Evolutionary conservation across 2,797 vertebrate genomes (phyloP), one percentile per base, ranked within the genome.

Genomic region (Centropyge bicolor): DNA sequence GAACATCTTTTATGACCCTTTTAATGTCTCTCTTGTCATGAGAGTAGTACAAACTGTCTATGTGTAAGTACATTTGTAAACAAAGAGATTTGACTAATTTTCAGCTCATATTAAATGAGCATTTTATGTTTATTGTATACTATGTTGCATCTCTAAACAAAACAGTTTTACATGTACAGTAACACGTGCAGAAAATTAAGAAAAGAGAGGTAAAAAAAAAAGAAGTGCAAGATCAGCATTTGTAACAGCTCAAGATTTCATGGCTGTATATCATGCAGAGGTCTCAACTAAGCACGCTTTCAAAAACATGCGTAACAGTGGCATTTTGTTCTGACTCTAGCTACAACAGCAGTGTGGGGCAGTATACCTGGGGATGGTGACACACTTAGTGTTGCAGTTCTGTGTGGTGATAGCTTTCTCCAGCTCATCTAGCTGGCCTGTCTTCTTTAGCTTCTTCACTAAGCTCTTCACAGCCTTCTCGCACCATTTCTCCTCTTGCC

Each of bases 401-500:
- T 99, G 98, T 83, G 97, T 98, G 74, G 97, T 98, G 93, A 99
- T 98, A 46, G 98, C 98, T 91, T 99, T 99, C 94, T 99, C 98
- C 82, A 99, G 96, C 93, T 99, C 98, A 78, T 99, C 98, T 77
- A 99, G 95, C 89, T 99, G 98, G 76, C 98, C 98, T 0, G 98
- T 99, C 91, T 99, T 99, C 96, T 99, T 99, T 1, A 99, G 93
- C 92, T 99, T 99, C 95, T 99, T 99, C 86, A 99, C 98, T 92
- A 99, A 91, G 87, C 97, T 99, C 93, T 99, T 99, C 81, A 99
- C 98, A 0, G 98, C 98, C 92, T 99, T 99, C 86, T 99, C 98
- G 61, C 98, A 99, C 98, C 98, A 99, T 72, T 99, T 99, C 76
- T 99, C 98, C 89, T 99, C 98, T 86, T 99, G 98, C 36, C 98